Conservation (phyloP, 1,140 invertebrate species). For the Neotoxoptera formosana region DNA sequence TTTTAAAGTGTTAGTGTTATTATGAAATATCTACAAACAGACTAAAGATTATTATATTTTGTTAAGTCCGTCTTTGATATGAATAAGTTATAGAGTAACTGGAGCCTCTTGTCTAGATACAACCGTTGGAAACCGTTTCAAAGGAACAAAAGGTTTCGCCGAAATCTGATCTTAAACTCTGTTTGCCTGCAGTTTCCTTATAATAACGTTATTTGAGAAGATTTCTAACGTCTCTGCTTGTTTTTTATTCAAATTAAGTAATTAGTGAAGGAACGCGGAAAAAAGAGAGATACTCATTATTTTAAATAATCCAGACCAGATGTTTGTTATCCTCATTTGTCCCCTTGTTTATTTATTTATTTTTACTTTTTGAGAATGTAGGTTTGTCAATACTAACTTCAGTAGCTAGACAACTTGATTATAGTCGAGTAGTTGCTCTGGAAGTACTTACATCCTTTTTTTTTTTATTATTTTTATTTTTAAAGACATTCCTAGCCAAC, state of each 20-base stretch:
- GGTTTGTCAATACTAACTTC: background rate
- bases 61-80: background rate
- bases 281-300: constrained; percentile 36
- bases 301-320: constrained; percentile 33
- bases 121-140: background rate
- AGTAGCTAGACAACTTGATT: background rate
- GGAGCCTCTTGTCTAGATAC: background rate
- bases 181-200: background rate
- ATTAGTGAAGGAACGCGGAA: constrained; percentile 37
- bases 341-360: background rate
- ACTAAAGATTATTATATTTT: background rate
- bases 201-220: constrained; percentile 34
- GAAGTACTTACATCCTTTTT: background rate
- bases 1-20: background rate
- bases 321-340: background rate
- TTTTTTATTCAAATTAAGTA: constrained; percentile 54
- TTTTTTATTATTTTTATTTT: too few species aligned
- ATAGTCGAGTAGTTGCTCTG: background rate
- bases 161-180: constrained; percentile 53
- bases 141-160: constrained; percentile 43
- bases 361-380: background rate
- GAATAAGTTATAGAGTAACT: background rate
- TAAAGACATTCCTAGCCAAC: too few species aligned
- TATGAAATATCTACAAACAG: background rate
- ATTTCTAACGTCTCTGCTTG: background rate